Evolutionary conservation across 1,140 invertebrate species (phyloP).

Genomic region (Drosophila pachea): DNA sequence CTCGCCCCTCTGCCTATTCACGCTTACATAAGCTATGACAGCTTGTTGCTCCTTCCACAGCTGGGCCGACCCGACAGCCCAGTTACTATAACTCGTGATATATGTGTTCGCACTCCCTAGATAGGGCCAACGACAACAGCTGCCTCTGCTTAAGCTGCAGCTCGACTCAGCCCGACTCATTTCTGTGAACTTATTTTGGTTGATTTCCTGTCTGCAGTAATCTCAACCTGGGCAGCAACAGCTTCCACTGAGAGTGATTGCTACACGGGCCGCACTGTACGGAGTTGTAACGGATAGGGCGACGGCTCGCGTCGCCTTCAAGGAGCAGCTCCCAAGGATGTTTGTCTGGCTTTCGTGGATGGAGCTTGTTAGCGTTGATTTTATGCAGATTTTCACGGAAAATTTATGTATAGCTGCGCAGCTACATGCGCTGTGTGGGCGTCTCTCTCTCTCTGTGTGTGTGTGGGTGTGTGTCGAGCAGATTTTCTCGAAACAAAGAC

Average conservation of each 20-base stretch:
- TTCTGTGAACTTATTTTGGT: slow-evolving; percentile 51
- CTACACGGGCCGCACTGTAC: slow-evolving; percentile 58
- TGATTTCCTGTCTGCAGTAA: slow-evolving; percentile 44
- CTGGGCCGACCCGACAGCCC: no score
- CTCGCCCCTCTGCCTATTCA: no score
- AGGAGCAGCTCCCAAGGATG: slow-evolving; percentile 53
- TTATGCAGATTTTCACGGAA: slow-evolving; percentile 71
- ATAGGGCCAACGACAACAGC: neutral
- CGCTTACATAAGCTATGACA: no score
- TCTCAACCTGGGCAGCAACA: neutral
- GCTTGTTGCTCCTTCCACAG: no score
- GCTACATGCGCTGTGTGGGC: slow-evolving; percentile 39
- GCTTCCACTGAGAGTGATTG: slow-evolving; percentile 45
- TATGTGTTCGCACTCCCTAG: no score
- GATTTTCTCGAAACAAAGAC: slow-evolving; percentile 11
- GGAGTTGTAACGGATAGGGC: slow-evolving; percentile 30
- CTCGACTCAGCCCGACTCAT: neutral
- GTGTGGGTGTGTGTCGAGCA: slow-evolving; percentile 26
- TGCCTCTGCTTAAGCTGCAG: neutral
- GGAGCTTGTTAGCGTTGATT: slow-evolving; percentile 72
- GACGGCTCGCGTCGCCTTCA: neutral
- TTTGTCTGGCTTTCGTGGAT: slow-evolving; percentile 47
- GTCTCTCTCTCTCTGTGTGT: no score
- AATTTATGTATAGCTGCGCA: slow-evolving; percentile 70
- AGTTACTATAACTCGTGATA: no score